Base-by-base conservation (phyloP, 2,888 invertebrate species). In the Pycnomerus fuliginosus region DNA sequence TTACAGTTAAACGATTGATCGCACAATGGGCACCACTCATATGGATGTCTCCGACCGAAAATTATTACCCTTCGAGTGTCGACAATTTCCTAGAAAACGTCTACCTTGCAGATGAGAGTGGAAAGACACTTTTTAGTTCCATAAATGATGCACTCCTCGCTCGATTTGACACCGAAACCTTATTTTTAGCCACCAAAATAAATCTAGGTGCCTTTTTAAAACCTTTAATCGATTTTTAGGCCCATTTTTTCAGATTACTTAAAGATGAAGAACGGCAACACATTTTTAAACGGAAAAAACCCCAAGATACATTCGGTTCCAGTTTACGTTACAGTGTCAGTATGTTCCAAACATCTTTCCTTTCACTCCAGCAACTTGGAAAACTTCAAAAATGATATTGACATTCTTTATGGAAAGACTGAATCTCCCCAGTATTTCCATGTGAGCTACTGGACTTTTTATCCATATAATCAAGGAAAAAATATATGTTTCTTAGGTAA, bases 371-470 rank as follows among this genome's bases (percentile, higher is more conserved):
- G 24, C 27, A 44, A 51, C 29, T 29, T 29, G 22, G 34, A 38
- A 24, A 48, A 28, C 31, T 22, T 48, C 32, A 25, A 28, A 36
- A 48, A 38, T 17, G 48, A 48, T 24, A 50, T 44, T 29, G 44
- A 48, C 32, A 41, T 12, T 46, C 42, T 29, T 27, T 46, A 44
- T 33, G 32, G 30, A 3, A 50, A 47, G 13, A 35, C 16, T 8
- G 41, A 52, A 13, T 32, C 36, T 25, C 46, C 42, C 12, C 38
- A 50, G 1, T 49, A 50, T 53, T 82, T 83, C 67, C 79, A 82
- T 63, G 80, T 84, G 25, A 82, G 81, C 47, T 84, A 82, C 69
- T 84, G 84, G 84, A 76, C 81, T 70, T 84, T 84, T 66, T 84
- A 80, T 69, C 84, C 84, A 2, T 84, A 79, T 64, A 84, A 82